Evolutionary conservation across 2,888 invertebrate genomes (phyloP), one percentile per base, ranked within the genome.

Genomic region (Rhagonycha lutea): DNA sequence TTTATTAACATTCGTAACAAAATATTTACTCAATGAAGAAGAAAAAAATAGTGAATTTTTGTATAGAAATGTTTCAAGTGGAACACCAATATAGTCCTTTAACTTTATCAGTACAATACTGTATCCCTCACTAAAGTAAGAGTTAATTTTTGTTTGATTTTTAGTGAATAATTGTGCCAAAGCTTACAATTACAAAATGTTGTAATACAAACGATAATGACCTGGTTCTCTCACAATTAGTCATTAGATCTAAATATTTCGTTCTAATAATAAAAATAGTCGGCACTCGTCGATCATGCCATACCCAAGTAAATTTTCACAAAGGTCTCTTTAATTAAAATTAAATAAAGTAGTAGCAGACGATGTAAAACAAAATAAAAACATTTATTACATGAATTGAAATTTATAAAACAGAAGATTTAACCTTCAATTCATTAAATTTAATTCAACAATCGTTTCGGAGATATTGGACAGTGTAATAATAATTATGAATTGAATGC

Each of bases 241-340:
- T 65, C 63, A 65, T 65, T 65, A 65, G 63, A 65, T 65, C 63
- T 65, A 65, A 65, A 65, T 65, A 65, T 26, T 62, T 23, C 23
- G 18, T 23, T 65, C 63, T 65, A 65, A 65, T 65, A 24, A 65
- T 65, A 65, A 65, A 63, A n/a, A 24, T n/a, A 24, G 63, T 65
- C 47, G 18, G 14, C n/a, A 65, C 63, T 65, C 63, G 24, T 65
- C 24, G 26, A 62, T 24, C 24, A 65, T 24, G 63, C 12, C 47
- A 47, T 47, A 65, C 63, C 24, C 63, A 8, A 24, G 8, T 23
- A 8, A 24, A n/a, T 65, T 23, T 65, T 65, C 12, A 65, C 63
- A 23, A 65, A 65, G 24, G 24, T 26, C 26, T 24, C 63, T 65
- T 65, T 24, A 65, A 65, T 65, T 65, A 24, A n/a, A 65, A 65